Percentiles rank a stretch among this genome's conserved stretches.
Conservation (phyloP, 1,140 invertebrate species). For the Temnothorax curvispinosus region DNA sequence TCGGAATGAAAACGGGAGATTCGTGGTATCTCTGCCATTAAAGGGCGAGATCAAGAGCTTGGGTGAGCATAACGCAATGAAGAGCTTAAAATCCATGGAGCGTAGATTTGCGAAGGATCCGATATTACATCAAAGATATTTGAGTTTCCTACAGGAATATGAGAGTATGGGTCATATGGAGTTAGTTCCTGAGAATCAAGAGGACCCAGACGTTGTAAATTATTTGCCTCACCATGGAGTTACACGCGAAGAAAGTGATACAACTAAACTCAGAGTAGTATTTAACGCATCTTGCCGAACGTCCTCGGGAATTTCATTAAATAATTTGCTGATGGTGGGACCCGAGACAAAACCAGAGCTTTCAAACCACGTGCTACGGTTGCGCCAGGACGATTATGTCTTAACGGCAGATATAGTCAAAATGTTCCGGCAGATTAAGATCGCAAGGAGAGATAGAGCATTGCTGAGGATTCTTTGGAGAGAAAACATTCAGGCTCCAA, state of each 20-base stretch:
- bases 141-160: slow-evolving; percentile 70
- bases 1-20: not conserved
- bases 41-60: not conserved
- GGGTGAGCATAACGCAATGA: not conserved
- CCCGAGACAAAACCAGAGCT: not conserved
- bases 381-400: not conserved
- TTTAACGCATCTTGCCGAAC: slow-evolving; percentile 66
- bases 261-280: slow-evolving; percentile 75
- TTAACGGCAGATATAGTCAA: not conserved
- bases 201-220: slow-evolving; percentile 52
- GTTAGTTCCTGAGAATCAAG: not conserved
- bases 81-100: slow-evolving; percentile 49
- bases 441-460: slow-evolving; percentile 67
- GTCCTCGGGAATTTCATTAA: not conserved
- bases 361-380: not conserved
- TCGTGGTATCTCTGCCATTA: slow-evolving; percentile 3
- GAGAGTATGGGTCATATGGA: slow-evolving; percentile 66
- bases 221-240: slow-evolving; percentile 19
- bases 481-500: slow-evolving; percentile 19
- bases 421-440: slow-evolving; percentile 14
- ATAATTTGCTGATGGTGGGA: not conserved
- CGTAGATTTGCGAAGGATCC: slow-evolving; percentile 43
- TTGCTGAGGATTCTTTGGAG: slow-evolving; percentile 80
- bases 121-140: slow-evolving; percentile 50
- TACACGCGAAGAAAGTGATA: slow-evolving; percentile 19